phyloP scores from a whole-genome alignment of 2,797 vertebrate genomes.

The Myioborus miniatus region DNA sequence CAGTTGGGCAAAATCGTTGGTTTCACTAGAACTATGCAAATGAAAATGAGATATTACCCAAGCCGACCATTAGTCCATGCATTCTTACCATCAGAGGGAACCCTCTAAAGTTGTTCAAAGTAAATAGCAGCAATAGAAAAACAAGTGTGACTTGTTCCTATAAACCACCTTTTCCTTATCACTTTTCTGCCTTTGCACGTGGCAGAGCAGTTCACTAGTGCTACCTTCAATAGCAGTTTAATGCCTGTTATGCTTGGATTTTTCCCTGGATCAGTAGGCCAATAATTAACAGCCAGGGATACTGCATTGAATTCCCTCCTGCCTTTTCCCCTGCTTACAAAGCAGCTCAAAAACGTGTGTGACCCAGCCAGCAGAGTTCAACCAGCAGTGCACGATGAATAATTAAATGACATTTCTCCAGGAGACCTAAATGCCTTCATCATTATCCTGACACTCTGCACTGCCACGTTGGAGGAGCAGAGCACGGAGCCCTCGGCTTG shows the following conservation, averaged over 20 bases:
- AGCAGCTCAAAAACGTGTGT: neutral
- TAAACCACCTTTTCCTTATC: neutral
- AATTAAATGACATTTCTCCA: neutral
- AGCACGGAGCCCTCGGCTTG: accelerated
- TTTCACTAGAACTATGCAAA: neutral
- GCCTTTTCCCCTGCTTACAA: neutral
- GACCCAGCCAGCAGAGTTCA: neutral
- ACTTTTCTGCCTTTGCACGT: neutral
- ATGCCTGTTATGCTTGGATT: neutral
- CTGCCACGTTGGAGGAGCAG: neutral
- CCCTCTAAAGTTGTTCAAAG: neutral
- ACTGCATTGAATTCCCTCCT: neutral
- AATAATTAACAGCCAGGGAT: slow-evolving; percentile 8
- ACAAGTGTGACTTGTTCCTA: neutral
- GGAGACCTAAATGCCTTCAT: neutral
- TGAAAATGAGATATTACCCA: neutral
- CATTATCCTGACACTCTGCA: neutral
- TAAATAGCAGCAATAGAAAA: neutral
- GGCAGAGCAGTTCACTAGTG: neutral
- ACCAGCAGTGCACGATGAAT: neutral
- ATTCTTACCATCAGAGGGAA: neutral
- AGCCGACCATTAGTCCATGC: neutral
- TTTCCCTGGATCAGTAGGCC: neutral
- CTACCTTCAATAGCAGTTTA: neutral
- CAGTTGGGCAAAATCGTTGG: neutral